Base-by-base conservation (phyloP, 2,888 invertebrate species). In the Phytoseiulus persimilis region DNA sequence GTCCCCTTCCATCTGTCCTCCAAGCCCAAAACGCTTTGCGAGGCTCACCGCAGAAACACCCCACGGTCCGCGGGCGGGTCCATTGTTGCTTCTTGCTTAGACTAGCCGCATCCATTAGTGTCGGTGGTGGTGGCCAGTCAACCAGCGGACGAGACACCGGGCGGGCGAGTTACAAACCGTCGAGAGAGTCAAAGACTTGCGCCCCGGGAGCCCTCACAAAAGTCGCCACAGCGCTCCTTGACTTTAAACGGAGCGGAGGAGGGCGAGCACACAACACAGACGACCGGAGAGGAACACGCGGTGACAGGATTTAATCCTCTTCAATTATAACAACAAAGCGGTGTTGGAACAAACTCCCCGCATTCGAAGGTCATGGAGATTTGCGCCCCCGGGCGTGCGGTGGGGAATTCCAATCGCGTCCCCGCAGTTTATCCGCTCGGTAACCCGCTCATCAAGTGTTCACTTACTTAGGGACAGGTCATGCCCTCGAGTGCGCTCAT, bases 61-160 rank as follows among this genome's bases (percentile, higher is more conserved):
- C 65, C 5, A 65, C 65, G 65, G 28, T 65, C 18, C 65, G 65
- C 65, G 65, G 65, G 65, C 18, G 65, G 65, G 23, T 65, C 65
- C 65, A 65, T 65, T 65, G 65, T 65, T 65, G 65, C 65, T 65
- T 65, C 65, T 65, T 65, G 65, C 65, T 65, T 65, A 65, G 65
- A 65, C 65, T 23, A 65, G 65, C 65, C 65, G 28, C 65, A 65
- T 65, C 65, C 65, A 65, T 65, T 65, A 65, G 65, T 65, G 65
- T 14, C 65, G 65, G 65, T 65, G 28, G 65, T 65, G 65, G 65
- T 65, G 65, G 28, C 18, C 65, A 65, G 65, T 65, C 65, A 28
- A 65, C 65, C 65, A 65, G 65, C 65, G 65, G 65, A 39, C 39
- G 39, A 39, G 39, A 39, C 5, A 39, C 5, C 39, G 5, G 18